phyloP scores from a whole-genome alignment of 2,888 invertebrate genomes.

The Polia nebulosa region DNA sequence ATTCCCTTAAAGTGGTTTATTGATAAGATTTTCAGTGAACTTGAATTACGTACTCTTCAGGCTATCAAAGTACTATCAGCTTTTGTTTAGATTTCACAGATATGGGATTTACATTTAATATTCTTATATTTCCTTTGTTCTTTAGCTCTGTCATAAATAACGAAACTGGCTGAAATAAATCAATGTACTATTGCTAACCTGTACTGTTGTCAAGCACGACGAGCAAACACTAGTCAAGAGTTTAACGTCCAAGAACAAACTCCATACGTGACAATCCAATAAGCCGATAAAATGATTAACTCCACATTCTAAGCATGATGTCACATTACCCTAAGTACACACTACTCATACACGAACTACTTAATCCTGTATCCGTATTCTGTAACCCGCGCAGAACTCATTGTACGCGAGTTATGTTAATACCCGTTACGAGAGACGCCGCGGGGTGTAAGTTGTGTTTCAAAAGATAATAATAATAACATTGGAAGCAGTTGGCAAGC shows the following conservation, averaged over 20 bases:
- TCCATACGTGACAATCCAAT: slow-evolving; percentile 12
- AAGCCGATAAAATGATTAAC: slow-evolving; percentile 43
- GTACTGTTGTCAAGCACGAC: too few species aligned
- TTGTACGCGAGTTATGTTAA: slow-evolving; percentile 59
- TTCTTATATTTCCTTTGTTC: too few species aligned
- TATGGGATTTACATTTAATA: too few species aligned
- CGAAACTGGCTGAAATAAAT: background rate
- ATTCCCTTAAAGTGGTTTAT: too few species aligned
- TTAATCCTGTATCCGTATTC: slow-evolving; percentile 43
- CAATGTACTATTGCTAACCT: background rate
- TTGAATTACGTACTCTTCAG: too few species aligned
- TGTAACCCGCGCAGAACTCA: slow-evolving; percentile 31
- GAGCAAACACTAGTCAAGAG: background rate
- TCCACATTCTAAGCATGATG: slow-evolving; percentile 12
- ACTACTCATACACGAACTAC: slow-evolving; percentile 17
- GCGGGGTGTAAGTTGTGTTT: slow-evolving; percentile 73
- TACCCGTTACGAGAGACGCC: slow-evolving; percentile 54
- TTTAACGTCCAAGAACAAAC: slow-evolving; percentile 3
- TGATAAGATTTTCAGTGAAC: too few species aligned
- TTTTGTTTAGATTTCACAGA: too few species aligned
- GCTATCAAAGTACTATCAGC: too few species aligned
- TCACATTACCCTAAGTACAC: slow-evolving; percentile 37
- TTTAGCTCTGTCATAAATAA: too few species aligned
- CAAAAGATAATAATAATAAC: slow-evolving; percentile 83
- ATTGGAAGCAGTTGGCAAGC: slow-evolving; percentile 85